Conservation (phyloP, 2,888 invertebrate genomes). For the Drosophila engyochracea region DNA sequence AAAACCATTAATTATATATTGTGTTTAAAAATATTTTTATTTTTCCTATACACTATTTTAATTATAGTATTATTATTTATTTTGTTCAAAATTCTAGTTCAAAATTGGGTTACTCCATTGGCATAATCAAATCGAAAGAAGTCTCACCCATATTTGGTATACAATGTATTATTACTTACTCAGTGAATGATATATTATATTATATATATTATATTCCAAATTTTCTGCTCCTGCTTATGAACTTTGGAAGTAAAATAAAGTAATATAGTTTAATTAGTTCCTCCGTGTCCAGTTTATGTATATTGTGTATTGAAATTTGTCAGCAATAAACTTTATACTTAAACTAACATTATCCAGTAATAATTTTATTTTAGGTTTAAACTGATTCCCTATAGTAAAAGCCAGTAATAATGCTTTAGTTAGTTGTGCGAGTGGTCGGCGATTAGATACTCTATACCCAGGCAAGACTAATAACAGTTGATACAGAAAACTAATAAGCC, state of each 20-base stretch:
- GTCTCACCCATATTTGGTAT: accelerated
- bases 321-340: background rate
- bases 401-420: background rate
- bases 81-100: background rate
- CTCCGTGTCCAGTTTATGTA: background rate
- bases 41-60: background rate
- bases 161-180: background rate
- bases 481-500: background rate
- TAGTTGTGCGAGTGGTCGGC: background rate
- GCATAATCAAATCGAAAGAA: background rate
- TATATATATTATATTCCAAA: background rate
- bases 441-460: background rate
- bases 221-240: background rate
- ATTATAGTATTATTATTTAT: background rate
- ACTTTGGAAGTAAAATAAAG: background rate
- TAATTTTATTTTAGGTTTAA: background rate
- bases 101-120: background rate
- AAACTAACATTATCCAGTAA: background rate
- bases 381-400: background rate
- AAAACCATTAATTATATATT: background rate
- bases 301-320: background rate
- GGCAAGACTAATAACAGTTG: background rate
- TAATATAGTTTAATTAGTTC: background rate
- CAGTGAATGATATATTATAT: background rate
- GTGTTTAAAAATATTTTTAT: background rate